Conservation (phyloP, 2,888 invertebrate species). For the Pyrocoelia pectoralis region DNA sequence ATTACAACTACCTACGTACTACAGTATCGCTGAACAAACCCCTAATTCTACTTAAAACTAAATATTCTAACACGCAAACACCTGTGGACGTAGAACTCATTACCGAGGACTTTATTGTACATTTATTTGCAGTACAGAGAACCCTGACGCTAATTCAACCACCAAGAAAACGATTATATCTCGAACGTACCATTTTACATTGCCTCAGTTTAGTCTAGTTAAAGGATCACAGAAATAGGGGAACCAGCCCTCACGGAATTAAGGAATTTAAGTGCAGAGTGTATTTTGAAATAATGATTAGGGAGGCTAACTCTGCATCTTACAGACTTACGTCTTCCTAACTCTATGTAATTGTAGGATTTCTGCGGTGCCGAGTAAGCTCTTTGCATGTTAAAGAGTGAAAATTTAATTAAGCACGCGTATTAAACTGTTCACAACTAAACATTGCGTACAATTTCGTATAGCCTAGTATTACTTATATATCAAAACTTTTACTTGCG, state of each 20-base stretch:
- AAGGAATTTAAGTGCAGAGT: conserved; percentile 35
- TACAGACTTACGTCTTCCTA: conserved; percentile 26
- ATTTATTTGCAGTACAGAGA: conserved; percentile 38
- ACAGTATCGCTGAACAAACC: conserved; percentile 27
- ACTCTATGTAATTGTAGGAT: conserved; percentile 31
- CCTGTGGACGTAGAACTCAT: conserved; percentile 44
- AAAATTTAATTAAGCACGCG: conserved; percentile 30
- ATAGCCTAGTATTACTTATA: no score
- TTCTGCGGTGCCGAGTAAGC: conserved; percentile 32
- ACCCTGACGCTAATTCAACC: conserved; percentile 34
- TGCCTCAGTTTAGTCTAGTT: conserved; percentile 37
- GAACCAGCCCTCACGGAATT: conserved; percentile 32
- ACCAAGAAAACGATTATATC: conserved; percentile 32
- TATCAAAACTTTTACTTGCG: no score
- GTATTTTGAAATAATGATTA: conserved; percentile 37
- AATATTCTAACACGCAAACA: conserved; percentile 43
- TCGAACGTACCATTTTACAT: conserved; percentile 29
- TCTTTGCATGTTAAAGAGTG: conserved; percentile 32
- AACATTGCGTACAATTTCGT: not conserved
- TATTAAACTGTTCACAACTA: conserved; percentile 25
- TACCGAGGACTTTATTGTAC: conserved; percentile 43
- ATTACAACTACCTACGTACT: not conserved
- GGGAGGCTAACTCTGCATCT: conserved; percentile 29
- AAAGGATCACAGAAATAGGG: conserved; percentile 34
- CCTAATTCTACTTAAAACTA: conserved; percentile 31